These are phyloP conservation scores for Orthonyx spaldingii DNA, from an alignment of 2,113 vertebrate genomes.

Conservation along the genomic window DNA sequence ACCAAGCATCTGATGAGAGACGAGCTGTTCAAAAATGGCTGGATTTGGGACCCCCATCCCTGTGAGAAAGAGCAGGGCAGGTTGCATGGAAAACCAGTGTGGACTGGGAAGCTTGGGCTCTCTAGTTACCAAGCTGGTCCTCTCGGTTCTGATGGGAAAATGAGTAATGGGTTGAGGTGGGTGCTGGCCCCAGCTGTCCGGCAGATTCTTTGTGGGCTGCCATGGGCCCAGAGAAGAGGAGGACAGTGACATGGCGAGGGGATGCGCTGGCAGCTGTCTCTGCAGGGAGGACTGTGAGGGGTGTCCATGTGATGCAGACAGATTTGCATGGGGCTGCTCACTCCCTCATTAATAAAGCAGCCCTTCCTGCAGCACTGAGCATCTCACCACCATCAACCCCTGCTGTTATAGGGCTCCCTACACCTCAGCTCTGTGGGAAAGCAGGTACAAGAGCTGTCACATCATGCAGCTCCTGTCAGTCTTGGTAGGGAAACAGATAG, in stretches of 20 bases:
- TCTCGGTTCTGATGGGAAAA: not conserved
- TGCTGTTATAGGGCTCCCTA: not conserved
- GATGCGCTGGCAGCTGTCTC: not conserved
- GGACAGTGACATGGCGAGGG: rapidly evolving
- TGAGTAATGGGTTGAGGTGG: not conserved
- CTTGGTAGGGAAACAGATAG: not conserved
- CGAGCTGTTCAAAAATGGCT: rapidly evolving
- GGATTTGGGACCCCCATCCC: not conserved
- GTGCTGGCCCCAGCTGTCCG: not conserved
- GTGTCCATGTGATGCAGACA: rapidly evolving
- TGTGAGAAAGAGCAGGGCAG: not conserved
- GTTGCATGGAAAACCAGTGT: not conserved
- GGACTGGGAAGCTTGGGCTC: not conserved
- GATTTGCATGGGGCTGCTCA: not conserved
- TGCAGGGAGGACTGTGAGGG: not conserved
- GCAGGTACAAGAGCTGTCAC: not conserved
- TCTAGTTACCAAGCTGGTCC: not conserved
- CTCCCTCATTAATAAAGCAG: not conserved
- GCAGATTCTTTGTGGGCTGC: not conserved
- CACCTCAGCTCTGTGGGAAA: not conserved
- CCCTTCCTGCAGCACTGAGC: not conserved
- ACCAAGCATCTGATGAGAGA: not conserved
- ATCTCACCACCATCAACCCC: not conserved
- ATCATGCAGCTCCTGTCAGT: not conserved
- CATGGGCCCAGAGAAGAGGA: not conserved